Evolutionary conservation across 1,140 invertebrate genomes (phyloP).

Genomic region (Sinella curviseta): DNA sequence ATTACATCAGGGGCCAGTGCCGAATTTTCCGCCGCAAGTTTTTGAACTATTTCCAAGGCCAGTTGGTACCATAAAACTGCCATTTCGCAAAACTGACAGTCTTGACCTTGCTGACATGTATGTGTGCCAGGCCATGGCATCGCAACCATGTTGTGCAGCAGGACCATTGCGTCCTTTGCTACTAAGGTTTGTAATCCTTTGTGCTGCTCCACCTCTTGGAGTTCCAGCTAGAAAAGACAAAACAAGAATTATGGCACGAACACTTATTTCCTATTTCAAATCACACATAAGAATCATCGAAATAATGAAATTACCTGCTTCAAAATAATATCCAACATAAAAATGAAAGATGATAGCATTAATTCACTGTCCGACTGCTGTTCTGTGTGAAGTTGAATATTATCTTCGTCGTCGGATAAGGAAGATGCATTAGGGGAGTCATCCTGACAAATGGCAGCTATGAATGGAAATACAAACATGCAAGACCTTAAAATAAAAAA

Average conservation of each 20-base stretch:
- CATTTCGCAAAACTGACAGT: slow-evolving; percentile 89
- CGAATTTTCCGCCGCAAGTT: slow-evolving; percentile 72
- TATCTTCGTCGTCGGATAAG: slow-evolving; percentile 70
- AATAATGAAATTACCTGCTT: slow-evolving; percentile 71
- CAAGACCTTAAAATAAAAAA: neutral
- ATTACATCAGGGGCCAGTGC: slow-evolving; percentile 75
- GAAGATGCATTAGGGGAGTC: slow-evolving; percentile 69
- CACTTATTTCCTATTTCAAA: too few relatives aligned
- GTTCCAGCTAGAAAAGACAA: slow-evolving; percentile 70
- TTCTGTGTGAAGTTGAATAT: slow-evolving; percentile 48
- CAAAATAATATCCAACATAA: slow-evolving; percentile 92
- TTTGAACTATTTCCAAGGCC: slow-evolving; percentile 74
- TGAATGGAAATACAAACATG: neutral
- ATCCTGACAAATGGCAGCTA: slow-evolving; percentile 58
- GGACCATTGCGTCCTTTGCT: slow-evolving; percentile 71
- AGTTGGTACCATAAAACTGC: slow-evolving; percentile 91
- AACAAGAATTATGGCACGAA: neutral
- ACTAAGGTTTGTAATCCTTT: slow-evolving; percentile 75
- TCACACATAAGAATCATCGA: neutral
- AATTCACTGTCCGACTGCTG: slow-evolving; percentile 60
- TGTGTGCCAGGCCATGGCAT: slow-evolving; percentile 74
- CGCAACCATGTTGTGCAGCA: slow-evolving; percentile 80
- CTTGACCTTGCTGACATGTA: slow-evolving; percentile 64
- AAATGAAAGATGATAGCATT: slow-evolving; percentile 87
- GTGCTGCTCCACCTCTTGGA: slow-evolving; percentile 85